These are phyloP conservation scores for Celastrina argiolus DNA, from an alignment of 2,888 invertebrate species.

Conservation along the genomic window DNA sequence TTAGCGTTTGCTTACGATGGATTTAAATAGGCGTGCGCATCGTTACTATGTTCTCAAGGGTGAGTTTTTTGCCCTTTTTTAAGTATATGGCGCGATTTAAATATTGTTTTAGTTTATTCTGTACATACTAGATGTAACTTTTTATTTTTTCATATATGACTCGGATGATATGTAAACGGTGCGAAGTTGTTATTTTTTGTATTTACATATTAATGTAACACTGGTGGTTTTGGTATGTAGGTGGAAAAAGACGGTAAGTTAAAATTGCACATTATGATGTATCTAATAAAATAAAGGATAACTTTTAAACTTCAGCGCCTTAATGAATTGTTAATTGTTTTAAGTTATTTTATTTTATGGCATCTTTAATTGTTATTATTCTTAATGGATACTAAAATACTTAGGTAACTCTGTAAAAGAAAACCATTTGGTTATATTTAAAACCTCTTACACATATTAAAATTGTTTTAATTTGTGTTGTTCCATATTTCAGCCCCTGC, in stretches of 20 bases:
- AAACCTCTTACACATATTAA: neutral
- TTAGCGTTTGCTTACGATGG: constrained; percentile 22
- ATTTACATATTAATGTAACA: too few species aligned
- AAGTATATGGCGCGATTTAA: neutral
- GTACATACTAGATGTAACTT: neutral
- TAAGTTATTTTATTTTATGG: neutral
- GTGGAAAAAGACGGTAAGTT: neutral
- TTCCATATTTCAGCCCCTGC: too few species aligned
- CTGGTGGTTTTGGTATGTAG: too few species aligned
- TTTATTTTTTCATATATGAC: neutral
- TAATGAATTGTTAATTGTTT: neutral
- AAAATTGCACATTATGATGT: neutral
- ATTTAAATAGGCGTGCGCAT: constrained; percentile 18
- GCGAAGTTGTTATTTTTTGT: neutral
- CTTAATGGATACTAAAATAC: neutral
- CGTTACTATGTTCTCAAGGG: constrained; percentile 3
- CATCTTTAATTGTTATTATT: neutral
- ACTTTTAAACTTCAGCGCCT: neutral
- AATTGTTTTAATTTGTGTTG: too few species aligned
- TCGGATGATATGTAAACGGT: neutral
- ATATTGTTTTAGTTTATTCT: neutral
- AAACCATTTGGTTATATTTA: neutral
- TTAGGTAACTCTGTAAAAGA: neutral
- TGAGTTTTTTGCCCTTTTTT: constrained; percentile 12
- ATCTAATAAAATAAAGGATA: neutral